Evolutionary conservation across 2,797 vertebrate species (phyloP), one percentile per base, ranked within the genome.

Genomic region (Sitta carolinensis): DNA sequence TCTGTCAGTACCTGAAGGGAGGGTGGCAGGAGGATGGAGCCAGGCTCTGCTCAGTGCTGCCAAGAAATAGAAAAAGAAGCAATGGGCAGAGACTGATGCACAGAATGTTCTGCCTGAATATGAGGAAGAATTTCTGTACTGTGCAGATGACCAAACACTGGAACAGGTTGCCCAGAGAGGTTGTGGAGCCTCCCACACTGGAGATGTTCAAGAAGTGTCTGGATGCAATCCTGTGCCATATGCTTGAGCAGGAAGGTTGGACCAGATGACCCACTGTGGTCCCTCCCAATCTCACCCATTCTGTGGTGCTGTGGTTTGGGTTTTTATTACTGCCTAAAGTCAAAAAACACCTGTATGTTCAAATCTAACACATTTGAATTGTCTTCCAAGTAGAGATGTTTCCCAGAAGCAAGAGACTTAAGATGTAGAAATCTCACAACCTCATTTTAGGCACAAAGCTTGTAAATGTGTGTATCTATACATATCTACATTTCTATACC

Each of bases 361-460:
- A 80, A 92, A 85, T 83, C 42, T 61, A 84, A 87, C 50, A 91
- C n/a, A 58, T 57, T 22, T 80, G 27, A 80, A 84, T 69, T 93
- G 9, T 63, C 25, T 90, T 45, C 43, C 84, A 48, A 73, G 29
- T 22, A 51, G 47, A 92, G 57, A 74, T 52, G 47, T 29, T 91
- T 89, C 73, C 67, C 57, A 83, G 57, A 94, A 89, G 59, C 5
- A 25, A 70, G 43, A 94, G 57, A 85, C 70, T 73, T 84, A 79
- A 73, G 34, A 70, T 73, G 45, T 62, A 66, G 63, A 89, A 55
- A 84, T 61, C 43, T 94, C 69, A 75, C 66, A 62, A 36, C 38
- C 34, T 72, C 59, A 88, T 84, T 91, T 83, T 80, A 88, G 52
- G 40, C 25, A 73, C 54, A 86, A 88, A 83, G 29, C 27, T 63